Conservation (phyloP, 1,140 invertebrate genomes). For the Prorops nasuta region DNA sequence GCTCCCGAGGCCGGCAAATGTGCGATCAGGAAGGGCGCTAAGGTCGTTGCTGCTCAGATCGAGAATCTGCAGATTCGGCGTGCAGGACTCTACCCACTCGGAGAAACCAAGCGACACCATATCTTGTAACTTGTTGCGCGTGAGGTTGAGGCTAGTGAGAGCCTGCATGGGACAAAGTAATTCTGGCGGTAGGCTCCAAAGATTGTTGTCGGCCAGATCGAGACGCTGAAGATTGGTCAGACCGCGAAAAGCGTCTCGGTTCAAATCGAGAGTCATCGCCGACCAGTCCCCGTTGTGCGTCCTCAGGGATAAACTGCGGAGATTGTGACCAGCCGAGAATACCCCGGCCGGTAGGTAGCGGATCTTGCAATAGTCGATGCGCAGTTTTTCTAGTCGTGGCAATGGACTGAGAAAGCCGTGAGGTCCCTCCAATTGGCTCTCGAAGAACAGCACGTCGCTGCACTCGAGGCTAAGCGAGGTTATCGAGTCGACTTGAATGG, state of each 20-base stretch:
- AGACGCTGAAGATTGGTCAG: constrained; percentile 68
- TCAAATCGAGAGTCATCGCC: constrained; percentile 73
- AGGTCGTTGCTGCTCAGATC: constrained; percentile 77
- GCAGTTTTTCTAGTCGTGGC: constrained; percentile 66
- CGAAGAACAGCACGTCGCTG: constrained; percentile 77
- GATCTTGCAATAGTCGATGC: constrained; percentile 78
- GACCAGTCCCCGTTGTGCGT: constrained; percentile 82
- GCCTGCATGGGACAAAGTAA: constrained; percentile 73
- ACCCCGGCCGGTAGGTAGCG: constrained; percentile 68
- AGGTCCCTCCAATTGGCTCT: constrained; percentile 67
- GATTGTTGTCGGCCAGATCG: constrained; percentile 77
- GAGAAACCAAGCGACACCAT: constrained; percentile 71
- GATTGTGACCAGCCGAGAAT: constrained; percentile 65
- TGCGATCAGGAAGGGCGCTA: constrained; percentile 65
- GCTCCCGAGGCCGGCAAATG: constrained; percentile 67
- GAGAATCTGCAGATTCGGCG: constrained; percentile 65
- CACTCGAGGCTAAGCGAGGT: constrained; percentile 71
- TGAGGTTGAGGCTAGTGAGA: constrained; percentile 71
- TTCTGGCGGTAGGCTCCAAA: constrained; percentile 72
- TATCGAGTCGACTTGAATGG: constrained; percentile 67
- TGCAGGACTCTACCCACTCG: constrained; percentile 63
- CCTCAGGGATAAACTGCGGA: constrained; percentile 67
- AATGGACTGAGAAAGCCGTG: constrained; percentile 66
- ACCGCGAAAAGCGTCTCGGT: constrained; percentile 68
- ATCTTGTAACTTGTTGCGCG: constrained; percentile 76